Base-by-base conservation (phyloP, 2,888 invertebrate genomes). In the Hymenopus coronatus region DNA sequence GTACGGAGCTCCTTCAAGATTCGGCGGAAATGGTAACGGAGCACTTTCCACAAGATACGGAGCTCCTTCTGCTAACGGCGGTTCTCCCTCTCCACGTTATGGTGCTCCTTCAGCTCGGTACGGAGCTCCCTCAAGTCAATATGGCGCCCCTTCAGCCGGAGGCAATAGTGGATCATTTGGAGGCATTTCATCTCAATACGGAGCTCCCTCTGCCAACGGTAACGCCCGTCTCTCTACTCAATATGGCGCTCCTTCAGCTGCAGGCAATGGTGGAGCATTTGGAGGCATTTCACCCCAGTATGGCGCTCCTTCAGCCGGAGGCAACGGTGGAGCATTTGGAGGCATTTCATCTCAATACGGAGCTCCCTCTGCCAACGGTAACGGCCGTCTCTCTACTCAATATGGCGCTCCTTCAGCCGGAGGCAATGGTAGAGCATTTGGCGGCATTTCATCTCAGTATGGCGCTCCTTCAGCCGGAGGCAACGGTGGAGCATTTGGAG, bases 121-220 rank as follows among this genome's bases (percentile, higher is more conserved):
- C 25, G 88, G 84, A 28, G 28, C 85, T 82, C 89, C 89, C 28
- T 86, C 89, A 15, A 83, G 86, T 28, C 90, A 88, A 15, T 90
- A 90, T 20, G 89, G 90, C 40, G 88, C 88, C n/a, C 90, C 90
- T 12, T 88, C 89, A 15, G 84, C 15, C 30, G 28, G 4, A n/a
- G 85, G 85, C 14, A 33, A n/a, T 27, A n/a, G n/a, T n/a, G n/a
- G n/a, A n/a, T n/a, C n/a, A n/a, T n/a, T n/a, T n/a, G n/a, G n/a
- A n/a, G n/a, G n/a, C n/a, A n/a, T n/a, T n/a, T n/a, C n/a, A n/a
- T n/a, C n/a, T n/a, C n/a, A n/a, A n/a, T n/a, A n/a, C n/a, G n/a
- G n/a, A n/a, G n/a, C n/a, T n/a, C n/a, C n/a, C n/a, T n/a, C n/a
- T n/a, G n/a, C n/a, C n/a, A n/a, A n/a, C n/a, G n/a, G n/a, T n/a